Conservation (phyloP, 2,888 invertebrate genomes). For the Sepiola atlantica region DNA sequence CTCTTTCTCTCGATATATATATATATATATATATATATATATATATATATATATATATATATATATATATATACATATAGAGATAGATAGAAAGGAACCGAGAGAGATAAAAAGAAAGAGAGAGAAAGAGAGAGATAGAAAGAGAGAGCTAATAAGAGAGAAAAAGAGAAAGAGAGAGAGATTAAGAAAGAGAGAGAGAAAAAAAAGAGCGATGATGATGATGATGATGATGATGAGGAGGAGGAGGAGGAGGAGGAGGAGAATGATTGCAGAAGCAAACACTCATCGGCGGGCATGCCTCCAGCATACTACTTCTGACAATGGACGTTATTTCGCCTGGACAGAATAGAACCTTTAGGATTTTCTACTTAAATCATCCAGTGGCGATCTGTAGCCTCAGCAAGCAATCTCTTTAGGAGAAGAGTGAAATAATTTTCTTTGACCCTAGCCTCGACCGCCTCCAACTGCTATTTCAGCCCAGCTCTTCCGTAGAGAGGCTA, state of each 20-base stretch:
- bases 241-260: neutral
- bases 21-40: neutral
- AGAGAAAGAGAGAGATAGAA: neutral
- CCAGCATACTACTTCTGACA: conserved; percentile 16
- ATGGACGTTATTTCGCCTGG: neutral
- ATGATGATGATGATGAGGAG: too few relatives aligned
- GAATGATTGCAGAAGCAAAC: neutral
- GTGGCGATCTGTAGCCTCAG: conserved; percentile 32
- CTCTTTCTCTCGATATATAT: neutral
- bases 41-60: neutral
- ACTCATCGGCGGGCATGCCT: neutral
- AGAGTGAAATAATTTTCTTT: conserved; percentile 18
- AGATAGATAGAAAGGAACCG: too few relatives aligned
- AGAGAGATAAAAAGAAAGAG: too few relatives aligned
- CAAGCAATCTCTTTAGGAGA: neutral
- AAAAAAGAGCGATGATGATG: too few relatives aligned
- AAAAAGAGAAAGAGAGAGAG: too few relatives aligned
- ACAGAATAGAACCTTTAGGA: conserved; percentile 4
- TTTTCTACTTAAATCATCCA: neutral
- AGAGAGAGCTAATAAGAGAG: too few relatives aligned
- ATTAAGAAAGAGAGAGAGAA: neutral
- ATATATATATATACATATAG: neutral
- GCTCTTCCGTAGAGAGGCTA: neutral
- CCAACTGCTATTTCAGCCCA: neutral
- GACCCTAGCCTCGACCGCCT: neutral